phyloP scores from a whole-genome alignment of 2,113 vertebrate species.

The Dascyllus trimaculatus region DNA sequence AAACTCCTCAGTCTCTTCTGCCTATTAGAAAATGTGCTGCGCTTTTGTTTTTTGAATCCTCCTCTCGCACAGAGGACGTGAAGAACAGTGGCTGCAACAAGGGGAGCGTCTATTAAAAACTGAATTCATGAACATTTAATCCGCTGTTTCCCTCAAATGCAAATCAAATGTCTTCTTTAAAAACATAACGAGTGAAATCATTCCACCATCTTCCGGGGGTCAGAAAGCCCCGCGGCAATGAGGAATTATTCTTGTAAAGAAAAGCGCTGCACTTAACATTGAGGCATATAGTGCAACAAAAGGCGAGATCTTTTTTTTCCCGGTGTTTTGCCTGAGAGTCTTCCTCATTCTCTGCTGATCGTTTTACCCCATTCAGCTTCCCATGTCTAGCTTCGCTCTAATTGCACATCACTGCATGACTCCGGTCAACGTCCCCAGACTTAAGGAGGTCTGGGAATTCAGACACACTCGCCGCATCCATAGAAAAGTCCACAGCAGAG shows the following conservation, averaged over 20 bases:
- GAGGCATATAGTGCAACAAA: neutral
- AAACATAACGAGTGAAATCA: constrained; percentile 2
- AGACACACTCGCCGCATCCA: neutral
- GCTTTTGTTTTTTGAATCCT: constrained; percentile 44
- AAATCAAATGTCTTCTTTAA: constrained; percentile 31
- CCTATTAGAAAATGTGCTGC: constrained; percentile 52
- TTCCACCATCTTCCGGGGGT: neutral
- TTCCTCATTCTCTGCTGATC: constrained; percentile 4
- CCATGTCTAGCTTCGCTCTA: constrained; percentile 34
- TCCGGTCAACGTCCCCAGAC: constrained; percentile 20
- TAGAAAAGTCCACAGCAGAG: constrained; percentile 4
- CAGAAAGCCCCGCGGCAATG: constrained; percentile 9
- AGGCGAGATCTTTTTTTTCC: neutral
- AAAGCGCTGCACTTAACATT: constrained; percentile 1
- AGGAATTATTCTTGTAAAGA: neutral
- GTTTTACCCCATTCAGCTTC: constrained; percentile 40
- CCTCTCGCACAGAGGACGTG: constrained; percentile 10
- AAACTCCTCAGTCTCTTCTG: constrained; percentile 42
- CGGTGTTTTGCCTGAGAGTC: neutral
- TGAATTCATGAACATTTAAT: constrained; percentile 54
- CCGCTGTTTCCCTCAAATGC: constrained; percentile 22
- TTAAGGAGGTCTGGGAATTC: constrained; percentile 12
- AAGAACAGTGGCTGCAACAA: constrained; percentile 18
- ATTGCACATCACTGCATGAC: constrained; percentile 37
- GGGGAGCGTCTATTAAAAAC: constrained; percentile 51